Base-by-base conservation (phyloP, 2,113 vertebrate genomes). In the Puntigrus tetrazona region DNA sequence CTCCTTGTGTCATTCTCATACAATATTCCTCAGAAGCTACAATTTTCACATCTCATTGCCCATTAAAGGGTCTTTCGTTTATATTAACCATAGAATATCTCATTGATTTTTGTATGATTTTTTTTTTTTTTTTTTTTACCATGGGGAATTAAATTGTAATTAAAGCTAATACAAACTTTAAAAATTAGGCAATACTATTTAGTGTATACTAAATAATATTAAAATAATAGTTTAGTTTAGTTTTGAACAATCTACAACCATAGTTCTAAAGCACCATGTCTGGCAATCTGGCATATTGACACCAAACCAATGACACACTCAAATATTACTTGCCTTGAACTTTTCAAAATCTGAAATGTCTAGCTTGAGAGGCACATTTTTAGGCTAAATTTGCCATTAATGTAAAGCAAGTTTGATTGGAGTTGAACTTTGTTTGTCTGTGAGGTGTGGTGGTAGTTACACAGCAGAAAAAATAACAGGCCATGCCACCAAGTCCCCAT, bases 381-480 rank as follows among this genome's bases (percentile, higher is more conserved):
- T n/a, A n/a, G n/a, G 36, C 22, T 59, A 18, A 14, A 27, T 13
- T 38, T 59, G 34, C 34, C 13, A 27, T 78, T 36, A 27, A 25
- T 59, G 11, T 78, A 16, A 6, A 57, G 50, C 14, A 47, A 13
- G 77, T 81, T 84, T 87, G 70, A 55, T 81, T 84, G 75, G 27
- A 76, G 70, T 87, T 22, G 43, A 85, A 73, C 29, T 34, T 43
- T 55, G 29, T 86, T 67, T 76, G 72, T 69, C 61, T 82, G 73
- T 83, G 22, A 83, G 52, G 74, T 83, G 63, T 78, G 41, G 63
- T 45, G 63, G 31, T 59, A 78, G 76, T 41, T 78, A 43, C 50
- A 74, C 16, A 72, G 13, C 74, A 76, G 36, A 82, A 82, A 78
- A 41, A 82, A 72, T 82, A 38, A 82, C 57, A 47, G 80, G 13